phyloP scores from a whole-genome alignment of 2,888 invertebrate genomes.

The Agrotis clavis region DNA sequence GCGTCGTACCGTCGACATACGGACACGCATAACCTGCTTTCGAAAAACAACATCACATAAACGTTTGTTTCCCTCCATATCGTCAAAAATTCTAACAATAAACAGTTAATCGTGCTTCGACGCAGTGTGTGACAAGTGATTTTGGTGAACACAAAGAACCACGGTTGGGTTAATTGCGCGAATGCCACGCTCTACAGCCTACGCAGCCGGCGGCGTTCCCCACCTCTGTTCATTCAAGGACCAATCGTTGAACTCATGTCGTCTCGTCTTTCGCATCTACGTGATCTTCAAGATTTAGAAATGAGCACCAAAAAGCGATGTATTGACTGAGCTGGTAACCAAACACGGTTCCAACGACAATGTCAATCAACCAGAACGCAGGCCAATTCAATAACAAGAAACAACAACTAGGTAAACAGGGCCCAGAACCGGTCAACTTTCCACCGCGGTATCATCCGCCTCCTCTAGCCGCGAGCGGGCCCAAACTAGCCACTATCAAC shows the following conservation, averaged over 20 bases:
- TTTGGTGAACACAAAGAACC: conserved; percentile 57
- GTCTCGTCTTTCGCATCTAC: conserved; percentile 79
- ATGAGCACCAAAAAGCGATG: conserved; percentile 77
- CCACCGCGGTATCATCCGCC: conserved; percentile 96
- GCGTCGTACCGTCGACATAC: conserved; percentile 73
- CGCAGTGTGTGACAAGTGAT: conserved; percentile 68
- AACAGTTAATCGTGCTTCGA: conserved; percentile 40
- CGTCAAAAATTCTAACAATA: conserved; percentile 32
- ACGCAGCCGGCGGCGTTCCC: conserved; percentile 89
- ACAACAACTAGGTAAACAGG: conserved; percentile 90
- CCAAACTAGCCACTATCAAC: conserved; percentile 92
- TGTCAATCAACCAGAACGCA: conserved; percentile 89
- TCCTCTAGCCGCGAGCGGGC: conserved; percentile 92
- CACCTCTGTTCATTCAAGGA: conserved; percentile 89
- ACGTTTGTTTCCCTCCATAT: conserved; percentile 61
- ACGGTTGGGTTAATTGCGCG: conserved; percentile 83
- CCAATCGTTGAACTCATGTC: conserved; percentile 88
- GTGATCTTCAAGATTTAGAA: conserved; percentile 79
- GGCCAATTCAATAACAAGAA: conserved; percentile 89
- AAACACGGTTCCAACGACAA: conserved; percentile 80
- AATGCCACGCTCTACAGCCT: conserved; percentile 89
- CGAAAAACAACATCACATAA: conserved; percentile 75
- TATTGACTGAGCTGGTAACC: conserved; percentile 79
- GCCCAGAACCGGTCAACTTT: conserved; percentile 90
- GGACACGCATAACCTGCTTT: conserved; percentile 74